Evolutionary conservation across 2,797 vertebrate species (phyloP), one percentile per base, ranked within the genome.

Genomic region (Myotis planiceps): DNA sequence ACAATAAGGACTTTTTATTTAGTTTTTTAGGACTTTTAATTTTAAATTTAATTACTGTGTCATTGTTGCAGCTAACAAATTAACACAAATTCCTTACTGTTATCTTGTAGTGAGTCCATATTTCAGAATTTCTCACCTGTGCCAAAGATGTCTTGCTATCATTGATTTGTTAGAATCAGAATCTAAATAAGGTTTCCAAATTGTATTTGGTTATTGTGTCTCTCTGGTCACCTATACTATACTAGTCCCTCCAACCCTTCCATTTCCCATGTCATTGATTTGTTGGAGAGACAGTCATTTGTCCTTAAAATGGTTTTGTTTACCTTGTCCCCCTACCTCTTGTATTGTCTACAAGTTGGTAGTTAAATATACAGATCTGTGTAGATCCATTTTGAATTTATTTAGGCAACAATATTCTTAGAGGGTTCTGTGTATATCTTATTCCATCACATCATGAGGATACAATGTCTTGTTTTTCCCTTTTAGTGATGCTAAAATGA

Each of bases 91-190:
- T 95, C 29, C 37, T 81, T 45, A 74, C 53, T 74, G 16, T 80
- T 71, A 45, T 47, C 25, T 76, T 63, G 18, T 91, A 71, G 12
- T 88, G 10, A 65, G 5, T 71, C 3, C 13, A 9, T 60, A 75
- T 84, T 89, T 85, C 16, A 76, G 42, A 69, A 79, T 72, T 87
- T 91, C 39, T 49, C n/a, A 69, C 1, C 23, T 82, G 32, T 88
- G 80, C 39, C 27, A 58, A 51, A 23, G 1, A 2, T 78, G 15
- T 78, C 32, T 39, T 76, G 53, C 18, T 95, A 76, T 3, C 39
- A 16, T 88, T 85, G 29, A 60, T 42, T 53, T 66, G 16, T 92
- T 92, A n/a, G 65, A 78, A 53, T 94, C 55, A 53, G 27, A 96
- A 75, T 65, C 53, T 32, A 84, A n/a, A 15, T 90, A 79, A 87